Conservation (phyloP, 2,797 vertebrate genomes). For the Eleutherodactylus coqui region DNA sequence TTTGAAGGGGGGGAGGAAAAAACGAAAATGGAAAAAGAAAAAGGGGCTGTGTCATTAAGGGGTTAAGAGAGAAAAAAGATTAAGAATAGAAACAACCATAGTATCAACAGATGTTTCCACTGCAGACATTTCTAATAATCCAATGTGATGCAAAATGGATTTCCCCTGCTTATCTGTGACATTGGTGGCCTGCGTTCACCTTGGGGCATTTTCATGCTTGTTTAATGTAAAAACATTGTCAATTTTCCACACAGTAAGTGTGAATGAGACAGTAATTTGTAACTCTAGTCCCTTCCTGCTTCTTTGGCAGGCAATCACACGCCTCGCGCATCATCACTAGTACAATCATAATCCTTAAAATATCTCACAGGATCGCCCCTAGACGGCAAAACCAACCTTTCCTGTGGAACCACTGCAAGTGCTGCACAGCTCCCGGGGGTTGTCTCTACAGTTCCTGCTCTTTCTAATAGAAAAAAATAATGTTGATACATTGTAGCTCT, state of each 20-base stretch:
- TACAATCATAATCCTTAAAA: conserved; percentile 31
- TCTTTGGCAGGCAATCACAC: conserved; percentile 49
- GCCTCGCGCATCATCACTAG: conserved; percentile 30
- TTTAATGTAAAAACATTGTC: conserved; percentile 56
- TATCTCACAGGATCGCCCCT: conserved; percentile 47
- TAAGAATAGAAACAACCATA: background rate
- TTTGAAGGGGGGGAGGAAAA: too few relatives aligned
- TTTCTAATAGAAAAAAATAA: background rate
- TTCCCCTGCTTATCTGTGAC: background rate
- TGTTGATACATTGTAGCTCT: background rate
- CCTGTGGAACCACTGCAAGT: conserved; percentile 17
- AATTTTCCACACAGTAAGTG: conserved; percentile 54
- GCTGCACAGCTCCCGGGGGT: background rate
- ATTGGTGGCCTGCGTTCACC: background rate
- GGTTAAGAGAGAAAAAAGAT: too few relatives aligned
- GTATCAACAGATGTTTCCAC: background rate
- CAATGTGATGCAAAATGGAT: background rate
- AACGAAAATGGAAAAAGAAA: too few relatives aligned
- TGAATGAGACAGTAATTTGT: conserved; percentile 55
- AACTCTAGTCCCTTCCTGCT: conserved; percentile 55
- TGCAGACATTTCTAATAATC: background rate
- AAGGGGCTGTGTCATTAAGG: too few relatives aligned
- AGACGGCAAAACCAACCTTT: conserved; percentile 38
- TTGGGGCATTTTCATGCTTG: conserved; percentile 57
- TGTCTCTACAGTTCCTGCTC: conserved; percentile 14